Base-by-base conservation (phyloP, 2,113 vertebrate species). In the Tragelaphus scriptus region DNA sequence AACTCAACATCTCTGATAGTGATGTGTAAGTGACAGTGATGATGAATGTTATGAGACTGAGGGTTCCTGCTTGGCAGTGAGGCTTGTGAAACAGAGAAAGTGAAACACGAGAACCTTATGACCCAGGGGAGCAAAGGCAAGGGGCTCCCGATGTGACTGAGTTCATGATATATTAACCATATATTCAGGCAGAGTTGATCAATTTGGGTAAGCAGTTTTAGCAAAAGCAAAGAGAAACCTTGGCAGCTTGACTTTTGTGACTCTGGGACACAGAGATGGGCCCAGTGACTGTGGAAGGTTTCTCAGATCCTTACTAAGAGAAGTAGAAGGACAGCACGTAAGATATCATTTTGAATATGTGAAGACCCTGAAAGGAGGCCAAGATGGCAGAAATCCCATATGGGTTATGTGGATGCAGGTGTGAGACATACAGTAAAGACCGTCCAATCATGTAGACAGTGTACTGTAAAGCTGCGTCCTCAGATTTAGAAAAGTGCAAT, bases 71-170 rank as follows among this genome's bases (percentile, higher is more conserved):
- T 71, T 23, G n/a, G n/a, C 19, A 71, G 19, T 11, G 19, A 40
- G n/a, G n/a, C n/a, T 71, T 71, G 19, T 71, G n/a, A 71, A 40
- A 40, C 68, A 71, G 10, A 40, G 10, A 71, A 23, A 71, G 68
- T 71, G n/a, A 23, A 40, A 71, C 10, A 71, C 0, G 16, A 71
- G 10, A 19, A 40, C 10, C n/a, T 5, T 40, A 23, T 12, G n/a
- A 71, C 68, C n/a, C 10, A 71, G n/a, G n/a, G 19, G 10, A 71
- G n/a, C n/a, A 71, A 71, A 71, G 0, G 2, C n/a, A 40, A 71
- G n/a, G n/a, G 68, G 5, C 19, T 10, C n/a, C 9, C 5, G 2
- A 40, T 71, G n/a, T 23, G n/a, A 71, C 19, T 40, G 5, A 71
- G 68, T 71, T 40, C 10, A 71, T 12, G 19, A 12, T 71, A 10